A percentile compares a stretch with the other conserved stretches of the same genome.
Conservation (phyloP, 2,797 vertebrate genomes). For the Echeneis naucrates region DNA sequence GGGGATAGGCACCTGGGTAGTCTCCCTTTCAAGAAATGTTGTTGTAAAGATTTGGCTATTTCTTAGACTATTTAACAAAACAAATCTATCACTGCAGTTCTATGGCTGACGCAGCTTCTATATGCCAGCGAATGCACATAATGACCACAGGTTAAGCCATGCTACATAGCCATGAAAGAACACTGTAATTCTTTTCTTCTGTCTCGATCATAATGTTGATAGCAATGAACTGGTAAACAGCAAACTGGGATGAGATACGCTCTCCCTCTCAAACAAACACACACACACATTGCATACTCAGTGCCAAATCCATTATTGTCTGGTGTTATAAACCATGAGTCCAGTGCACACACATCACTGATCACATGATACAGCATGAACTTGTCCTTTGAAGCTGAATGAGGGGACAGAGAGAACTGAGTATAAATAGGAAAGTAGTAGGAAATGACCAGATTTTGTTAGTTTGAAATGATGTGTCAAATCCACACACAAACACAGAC, state of each 20-base stretch:
- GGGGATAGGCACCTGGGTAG: too few relatives aligned
- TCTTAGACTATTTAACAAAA: too few relatives aligned
- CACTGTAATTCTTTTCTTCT: too few relatives aligned
- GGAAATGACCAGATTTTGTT: conserved; percentile 42
- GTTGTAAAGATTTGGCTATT: too few relatives aligned
- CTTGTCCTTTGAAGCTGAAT: conserved; percentile 15
- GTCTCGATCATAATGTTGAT: background rate
- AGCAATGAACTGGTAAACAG: background rate
- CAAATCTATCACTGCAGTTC: background rate
- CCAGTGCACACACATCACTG: background rate
- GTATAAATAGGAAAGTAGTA: background rate
- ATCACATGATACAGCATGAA: conserved; percentile 7
- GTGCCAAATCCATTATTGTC: background rate
- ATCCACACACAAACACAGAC: background rate
- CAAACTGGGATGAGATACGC: background rate
- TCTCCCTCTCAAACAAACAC: background rate
- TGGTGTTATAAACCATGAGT: background rate
- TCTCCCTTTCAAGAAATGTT: background rate
- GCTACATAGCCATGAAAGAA: background rate
- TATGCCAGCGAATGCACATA: background rate
- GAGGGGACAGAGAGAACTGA: background rate
- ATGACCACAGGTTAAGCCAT: background rate
- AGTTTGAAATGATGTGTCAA: conserved; percentile 19
- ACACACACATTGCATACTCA: background rate
- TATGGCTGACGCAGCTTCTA: background rate